Evolutionary conservation across 1,140 invertebrate species (phyloP), one percentile per base, ranked within the genome.

Genomic region (Caenorhabditis brenneri): DNA sequence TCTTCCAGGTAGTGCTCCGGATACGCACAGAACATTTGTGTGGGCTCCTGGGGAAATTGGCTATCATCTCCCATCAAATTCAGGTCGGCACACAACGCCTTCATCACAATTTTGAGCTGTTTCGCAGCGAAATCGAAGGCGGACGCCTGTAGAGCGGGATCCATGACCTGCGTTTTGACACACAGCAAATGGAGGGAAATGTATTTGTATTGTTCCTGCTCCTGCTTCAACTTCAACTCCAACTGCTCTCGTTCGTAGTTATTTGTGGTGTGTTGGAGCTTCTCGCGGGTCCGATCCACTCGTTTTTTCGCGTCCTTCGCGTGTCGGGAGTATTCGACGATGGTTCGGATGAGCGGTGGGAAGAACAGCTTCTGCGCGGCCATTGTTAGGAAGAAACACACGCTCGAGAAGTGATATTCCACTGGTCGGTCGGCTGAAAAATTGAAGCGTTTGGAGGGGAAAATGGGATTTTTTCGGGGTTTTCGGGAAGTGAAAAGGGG

Each of bases 1-100:
- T 98, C 96, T 91, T 98, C 96, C 60, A 97, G 94, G 91, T 97
- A 97, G 95, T 96, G 98, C 92, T 98, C 96, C 22, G 97, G 97
- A 87, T 96, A 92, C 87, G 95, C 95, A 74, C 94, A 94, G 92
- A 97, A 98, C 86, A 94, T 92, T 89, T 93, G 93, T 31, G 95
- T 93, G 69, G 94, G 92, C 82, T 93, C 93, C 84, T 88, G 88
- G 10, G 92, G 92, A 1, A 94, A 91, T 69, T 81, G 46, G 93
- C 93, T 83, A 94, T 80, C 49, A 74, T 81, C 53, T 33, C 22
- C 79, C 15, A 79, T 58, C 27, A 55, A 79, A 84, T 80, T 53
- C 12, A 81, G 19, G 22, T 33, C 65, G 74, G 69, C 58, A 42
- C 33, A 39, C 39, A 51, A 10, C 24, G 46, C 24, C 9, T 51